Percentiles rank a stretch among this genome's conserved stretches.
phyloP scores from a whole-genome alignment of 2,888 invertebrate genomes.

The Phasia obesa region DNA sequence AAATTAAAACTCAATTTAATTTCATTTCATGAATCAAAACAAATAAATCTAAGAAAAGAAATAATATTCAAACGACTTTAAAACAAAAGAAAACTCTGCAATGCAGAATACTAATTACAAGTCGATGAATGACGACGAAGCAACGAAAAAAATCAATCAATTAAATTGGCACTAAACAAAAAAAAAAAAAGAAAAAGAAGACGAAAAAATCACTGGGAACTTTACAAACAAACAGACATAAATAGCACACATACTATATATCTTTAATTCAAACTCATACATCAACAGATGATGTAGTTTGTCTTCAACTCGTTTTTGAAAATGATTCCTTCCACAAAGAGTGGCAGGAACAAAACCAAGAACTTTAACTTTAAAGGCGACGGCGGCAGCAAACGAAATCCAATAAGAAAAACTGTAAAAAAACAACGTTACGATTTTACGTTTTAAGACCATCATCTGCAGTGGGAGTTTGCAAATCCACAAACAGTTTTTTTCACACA shows the following conservation, averaged over 20 bases:
- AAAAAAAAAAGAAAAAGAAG: slow-evolving; percentile 43
- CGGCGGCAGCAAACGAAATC: not conserved
- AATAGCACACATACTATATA: not conserved
- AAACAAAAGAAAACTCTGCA: slow-evolving; percentile 23
- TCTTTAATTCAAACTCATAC: not conserved
- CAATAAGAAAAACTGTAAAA: slow-evolving; percentile 9
- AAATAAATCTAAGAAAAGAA: not conserved
- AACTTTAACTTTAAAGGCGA: slow-evolving; percentile 16
- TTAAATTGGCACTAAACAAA: slow-evolving; percentile 65
- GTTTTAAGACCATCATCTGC: slow-evolving; percentile 32
- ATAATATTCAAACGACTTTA: slow-evolving; percentile 1
- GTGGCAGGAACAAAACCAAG: slow-evolving; percentile 22
- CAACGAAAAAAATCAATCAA: slow-evolving; percentile 66
- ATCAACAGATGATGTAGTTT: slow-evolving; percentile 48
- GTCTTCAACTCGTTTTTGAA: slow-evolving; percentile 54
- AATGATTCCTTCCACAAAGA: slow-evolving; percentile 37
- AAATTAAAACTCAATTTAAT: too few species aligned
- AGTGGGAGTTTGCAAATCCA: slow-evolving; percentile 29
- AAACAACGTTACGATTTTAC: slow-evolving; percentile 16
- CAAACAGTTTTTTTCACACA: slow-evolving; percentile 47
- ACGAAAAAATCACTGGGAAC: too few species aligned
- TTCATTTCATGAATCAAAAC: not conserved
- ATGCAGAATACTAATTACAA: slow-evolving; percentile 41
- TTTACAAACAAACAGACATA: slow-evolving; percentile 20
- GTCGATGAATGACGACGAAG: slow-evolving; percentile 18